Evolutionary conservation across 1,140 invertebrate genomes (phyloP), one percentile per base, ranked within the genome.

Genomic region (Leptonema lineaticorne): DNA sequence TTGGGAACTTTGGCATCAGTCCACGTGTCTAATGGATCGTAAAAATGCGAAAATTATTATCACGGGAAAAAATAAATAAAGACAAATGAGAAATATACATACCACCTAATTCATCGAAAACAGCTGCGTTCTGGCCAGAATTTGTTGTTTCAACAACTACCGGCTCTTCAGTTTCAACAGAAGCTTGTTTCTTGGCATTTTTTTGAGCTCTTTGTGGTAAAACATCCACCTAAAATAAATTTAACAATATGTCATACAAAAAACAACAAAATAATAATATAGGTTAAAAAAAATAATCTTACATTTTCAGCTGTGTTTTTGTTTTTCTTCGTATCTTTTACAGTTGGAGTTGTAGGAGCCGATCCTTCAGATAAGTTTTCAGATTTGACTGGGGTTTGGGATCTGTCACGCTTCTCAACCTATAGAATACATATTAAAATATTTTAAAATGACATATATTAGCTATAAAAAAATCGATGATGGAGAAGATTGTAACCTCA

Each of bases 1-100:
- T 87, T 88, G 48, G 85, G 82, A 41, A 82, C 79, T 75, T 87
- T 88, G 8, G 86, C 83, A 74, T 89, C 87, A 62, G 85, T 86
- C 87, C 87, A 89, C 27, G 81, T 80, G 76, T 88, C 87, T 88
- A 74, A 1, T 78, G 18, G 22, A 48, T 5, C 46, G 18, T 7
- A 53, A 53, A 45, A 14, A n/a, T 45, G 14, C 9, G 78, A 72
- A 72, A 65, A 71, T 75, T 72, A 56, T 29, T 33, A 33, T 14
- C 37, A 41, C 37, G 16, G n/a, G n/a, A n/a, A 41, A 41, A 41
- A 4, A 41, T 41, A 41, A 14, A 16, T 41, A n/a, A n/a, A n/a
- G n/a, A n/a, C 2, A 41, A 3, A 4, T 41, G 37, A 41, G 9
- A 41, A 1, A 16, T 2, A 20, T 20, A 9, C 9, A 22, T 11